Evolutionary conservation across 2,797 vertebrate genomes (phyloP), one percentile per base, ranked within the genome.

Genomic region (Lerista edwardsae): DNA sequence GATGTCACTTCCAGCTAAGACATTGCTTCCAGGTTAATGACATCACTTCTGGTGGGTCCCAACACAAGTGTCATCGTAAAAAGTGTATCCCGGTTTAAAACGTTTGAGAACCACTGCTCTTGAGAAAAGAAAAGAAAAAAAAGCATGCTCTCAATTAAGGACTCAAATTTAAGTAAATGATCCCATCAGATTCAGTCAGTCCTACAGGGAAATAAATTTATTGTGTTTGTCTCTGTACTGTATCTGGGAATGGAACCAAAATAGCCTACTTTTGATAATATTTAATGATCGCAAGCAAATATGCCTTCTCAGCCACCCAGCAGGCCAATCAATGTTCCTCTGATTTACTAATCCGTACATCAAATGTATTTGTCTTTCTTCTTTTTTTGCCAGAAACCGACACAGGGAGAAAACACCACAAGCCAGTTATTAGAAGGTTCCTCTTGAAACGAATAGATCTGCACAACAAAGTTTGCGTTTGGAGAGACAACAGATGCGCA

Each of bases 281-380:
- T 11, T 88, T 88, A 91, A 88, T 87, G 68, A 88, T 86, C 89
- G 44, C 19, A 84, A 90, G 62, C 15, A 90, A 91, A 91, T 87
- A 41, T 0, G 90, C 41, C 27, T 76, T 44, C 47, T 41, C 41
- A 27, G 6, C 44, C 73, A 59, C 17, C 77, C 31, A 85, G 57
- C 34, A 93, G 31, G 75, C 85, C 39, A 80, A 86, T 31, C 55
- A 62, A 5, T 51, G 84, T 87, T 89, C 88, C 82, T 86, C 89
- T 71, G 79, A 55, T 51, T 86, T 89, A 91, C 77, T 90, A 87
- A 83, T 76, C 12, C 10, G 5, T 78, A 80, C 41, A 86, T 81
- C 82, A 88, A 87, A 87, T 31, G 29, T 0, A 0, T 79, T 87
- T 87, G 64, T 71, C 84, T 7, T 62, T 51, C 47, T 36, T 47